Evolutionary conservation across 2,797 vertebrate genomes (phyloP).

Genomic region (Otus scops): DNA sequence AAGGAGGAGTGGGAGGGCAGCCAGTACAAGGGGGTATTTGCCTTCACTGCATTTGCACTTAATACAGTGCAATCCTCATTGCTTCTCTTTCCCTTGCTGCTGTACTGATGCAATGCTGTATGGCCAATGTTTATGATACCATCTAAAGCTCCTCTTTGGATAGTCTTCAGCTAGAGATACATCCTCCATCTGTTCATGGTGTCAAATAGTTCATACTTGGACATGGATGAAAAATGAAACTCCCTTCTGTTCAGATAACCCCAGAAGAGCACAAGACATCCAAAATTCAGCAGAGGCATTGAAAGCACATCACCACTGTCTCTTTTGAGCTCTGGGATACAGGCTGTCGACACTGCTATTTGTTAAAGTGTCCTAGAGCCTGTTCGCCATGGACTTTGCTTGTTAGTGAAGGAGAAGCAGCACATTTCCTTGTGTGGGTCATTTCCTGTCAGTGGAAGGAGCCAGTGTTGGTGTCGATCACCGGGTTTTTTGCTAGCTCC

Average conservation of each 20-base stretch:
- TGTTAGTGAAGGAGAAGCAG: background rate
- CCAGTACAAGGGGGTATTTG: background rate
- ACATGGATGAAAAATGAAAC: background rate
- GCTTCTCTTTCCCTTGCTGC: background rate
- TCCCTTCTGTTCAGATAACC: background rate
- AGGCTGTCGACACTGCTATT: background rate
- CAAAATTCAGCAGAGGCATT: background rate
- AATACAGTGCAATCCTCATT: background rate
- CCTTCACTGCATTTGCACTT: background rate
- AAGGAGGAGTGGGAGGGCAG: background rate
- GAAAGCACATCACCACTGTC: background rate
- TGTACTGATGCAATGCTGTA: background rate
- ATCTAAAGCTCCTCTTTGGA: background rate
- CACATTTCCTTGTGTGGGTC: background rate
- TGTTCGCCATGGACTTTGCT: background rate
- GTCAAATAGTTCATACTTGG: background rate
- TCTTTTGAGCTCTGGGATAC: background rate
- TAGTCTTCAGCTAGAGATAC: background rate
- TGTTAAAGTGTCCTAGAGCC: background rate
- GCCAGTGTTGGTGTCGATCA: background rate
- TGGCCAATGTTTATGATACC: accelerated
- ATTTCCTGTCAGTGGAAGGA: background rate
- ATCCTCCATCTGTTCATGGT: background rate
- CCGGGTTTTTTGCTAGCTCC: background rate
- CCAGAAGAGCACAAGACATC: background rate